Evolutionary conservation across 2,888 invertebrate genomes (phyloP).

Genomic region (Cantharis flavilabris): DNA sequence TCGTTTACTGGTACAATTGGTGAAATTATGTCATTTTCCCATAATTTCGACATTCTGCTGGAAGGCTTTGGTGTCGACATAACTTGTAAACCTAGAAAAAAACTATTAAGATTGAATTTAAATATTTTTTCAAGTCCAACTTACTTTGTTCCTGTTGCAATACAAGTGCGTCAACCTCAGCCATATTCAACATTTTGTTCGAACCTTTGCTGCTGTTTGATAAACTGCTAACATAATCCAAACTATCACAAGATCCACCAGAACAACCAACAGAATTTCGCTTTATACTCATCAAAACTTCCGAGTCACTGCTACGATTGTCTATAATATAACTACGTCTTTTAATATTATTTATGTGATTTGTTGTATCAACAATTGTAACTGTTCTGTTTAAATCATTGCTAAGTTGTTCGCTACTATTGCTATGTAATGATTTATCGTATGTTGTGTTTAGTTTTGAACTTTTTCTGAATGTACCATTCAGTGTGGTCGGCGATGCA

Average conservation of each 20-base stretch:
- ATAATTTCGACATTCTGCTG: conserved; percentile 33
- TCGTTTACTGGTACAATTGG: conserved; percentile 43
- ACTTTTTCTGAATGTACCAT: conserved; percentile 31
- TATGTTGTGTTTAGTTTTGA: conserved; percentile 35
- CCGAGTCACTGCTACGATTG: conserved; percentile 10
- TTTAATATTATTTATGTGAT: conserved; percentile 13
- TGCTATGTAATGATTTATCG: conserved; percentile 26
- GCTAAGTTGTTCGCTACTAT: conserved; percentile 6
- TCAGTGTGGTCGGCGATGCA: conserved; percentile 13
- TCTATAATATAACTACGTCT: conserved; percentile 23
- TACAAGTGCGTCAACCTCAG: conserved; percentile 52
- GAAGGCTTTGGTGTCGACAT: conserved; percentile 53
- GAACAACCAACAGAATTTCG: conserved; percentile 38
- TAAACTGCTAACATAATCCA: conserved; percentile 52
- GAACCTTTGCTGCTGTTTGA: conserved; percentile 50
- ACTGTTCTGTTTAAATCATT: conserved; percentile 15
- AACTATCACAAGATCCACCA: conserved; percentile 52
- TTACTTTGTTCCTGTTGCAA: conserved; percentile 53
- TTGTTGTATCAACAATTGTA: conserved; percentile 13
- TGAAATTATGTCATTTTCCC: conserved; percentile 44
- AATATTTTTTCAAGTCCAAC: conserved; percentile 21
- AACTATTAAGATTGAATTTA: background rate
- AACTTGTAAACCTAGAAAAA: conserved; percentile 44
- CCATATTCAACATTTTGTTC: conserved; percentile 50
- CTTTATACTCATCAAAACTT: conserved; percentile 13